Base-by-base conservation (phyloP, 2,113 vertebrate species). In the Python bivittatus region DNA sequence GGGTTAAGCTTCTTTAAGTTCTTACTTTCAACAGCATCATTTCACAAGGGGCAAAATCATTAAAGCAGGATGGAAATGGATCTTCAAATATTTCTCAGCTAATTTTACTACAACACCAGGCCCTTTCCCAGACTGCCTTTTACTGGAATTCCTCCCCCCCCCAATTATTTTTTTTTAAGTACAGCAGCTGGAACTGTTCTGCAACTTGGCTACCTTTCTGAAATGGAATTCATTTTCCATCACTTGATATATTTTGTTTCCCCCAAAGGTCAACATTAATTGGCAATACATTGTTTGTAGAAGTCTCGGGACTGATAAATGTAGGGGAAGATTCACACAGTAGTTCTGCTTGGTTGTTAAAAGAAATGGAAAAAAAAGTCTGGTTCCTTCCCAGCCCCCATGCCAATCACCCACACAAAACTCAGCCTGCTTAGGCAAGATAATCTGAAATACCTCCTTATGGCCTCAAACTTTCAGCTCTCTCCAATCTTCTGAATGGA, bases 221-320 rank as follows among this genome's bases (percentile, higher is more conserved):
- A 96, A 96, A 96, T 96, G 97, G 91, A 97, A 97, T 97, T 96
- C 93, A 93, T 96, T 97, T 58, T 92, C 88, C 96, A 94, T 96
- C 94, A 92, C 96, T 97, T 94, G 94, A 96, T 96, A 95, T 95
- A 89, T 97, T 96, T 96, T 96, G 96, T 95, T 97, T 97, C 96
- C 72, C 12, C 4, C 23, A 84, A 89, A 96, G 97, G 97, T 97
- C 97, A 97, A 95, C 97, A 96, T 88, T 97, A 98, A 97, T 97
- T 97, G 96, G 96, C 93, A 95, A 96, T 97, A 95, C 92, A 95
- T 96, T 97, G 97, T 94, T 60, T 89, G 88, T 85, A 95, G 95
- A 94, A 91, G 91, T 95, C 94, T 92, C 94, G 96, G 95, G 96
- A 95, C 88, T 95, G 94, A 61, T 93, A 95, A 96, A 95, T 88